Evolutionary conservation across 2,113 vertebrate species (phyloP).

Genomic region (Gasterosteus aculeatus): DNA sequence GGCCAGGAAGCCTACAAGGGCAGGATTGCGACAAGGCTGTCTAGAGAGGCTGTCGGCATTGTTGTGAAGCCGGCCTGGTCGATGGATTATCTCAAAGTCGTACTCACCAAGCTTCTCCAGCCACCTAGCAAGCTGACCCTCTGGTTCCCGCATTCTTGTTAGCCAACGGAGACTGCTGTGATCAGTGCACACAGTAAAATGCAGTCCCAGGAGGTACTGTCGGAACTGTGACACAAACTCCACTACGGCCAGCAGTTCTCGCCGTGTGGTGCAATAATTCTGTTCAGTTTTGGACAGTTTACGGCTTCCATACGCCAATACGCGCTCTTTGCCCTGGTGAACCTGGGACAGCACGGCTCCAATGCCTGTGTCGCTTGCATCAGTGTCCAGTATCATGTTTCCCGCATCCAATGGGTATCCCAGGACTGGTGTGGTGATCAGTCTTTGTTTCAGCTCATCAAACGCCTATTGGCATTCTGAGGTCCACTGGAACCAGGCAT

Average conservation of each 20-base stretch:
- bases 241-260: constrained; percentile 16
- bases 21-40: too few relatives aligned
- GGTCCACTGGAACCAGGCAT: constrained; percentile 27
- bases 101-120: too few relatives aligned
- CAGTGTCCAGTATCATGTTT: constrained; percentile 15
- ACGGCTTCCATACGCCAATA: constrained; percentile 39
- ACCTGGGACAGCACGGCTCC: constrained; percentile 14
- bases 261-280: constrained; percentile 35
- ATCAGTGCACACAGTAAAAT: not conserved
- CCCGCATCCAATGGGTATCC: constrained; percentile 14
- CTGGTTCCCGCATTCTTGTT: not conserved
- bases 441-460: not conserved
- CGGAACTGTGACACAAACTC: constrained; percentile 31
- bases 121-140: too few relatives aligned
- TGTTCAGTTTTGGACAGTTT: constrained; percentile 23
- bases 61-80: too few relatives aligned
- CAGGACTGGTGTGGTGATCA: constrained; percentile 21
- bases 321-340: not conserved
- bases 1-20: too few relatives aligned
- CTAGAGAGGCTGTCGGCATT: too few relatives aligned
- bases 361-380: constrained; percentile 26
- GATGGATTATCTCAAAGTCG: too few relatives aligned
- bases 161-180: not conserved
- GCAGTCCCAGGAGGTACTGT: constrained; percentile 33
- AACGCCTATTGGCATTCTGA: constrained; percentile 17